phyloP scores from a whole-genome alignment of 2,113 vertebrate genomes.

The Ardeotis arabs region DNA sequence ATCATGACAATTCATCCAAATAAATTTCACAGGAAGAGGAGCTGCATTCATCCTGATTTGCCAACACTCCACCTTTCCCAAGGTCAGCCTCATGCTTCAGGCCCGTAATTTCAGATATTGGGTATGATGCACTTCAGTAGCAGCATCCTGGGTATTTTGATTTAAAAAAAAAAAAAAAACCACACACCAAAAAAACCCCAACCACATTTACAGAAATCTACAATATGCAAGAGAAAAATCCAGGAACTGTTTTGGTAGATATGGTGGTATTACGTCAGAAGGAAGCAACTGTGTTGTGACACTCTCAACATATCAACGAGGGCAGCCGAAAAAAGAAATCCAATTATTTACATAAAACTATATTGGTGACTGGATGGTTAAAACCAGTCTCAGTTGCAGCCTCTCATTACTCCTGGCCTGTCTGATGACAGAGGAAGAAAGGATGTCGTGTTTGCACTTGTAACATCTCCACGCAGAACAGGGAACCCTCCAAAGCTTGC shows the following conservation, averaged over 20 bases:
- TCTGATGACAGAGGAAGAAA: neutral
- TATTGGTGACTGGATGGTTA: neutral
- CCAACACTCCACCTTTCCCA: neutral
- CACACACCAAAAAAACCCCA: no score
- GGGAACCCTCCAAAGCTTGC: neutral
- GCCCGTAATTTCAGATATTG: neutral
- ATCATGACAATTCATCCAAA: neutral
- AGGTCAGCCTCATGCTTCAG: neutral
- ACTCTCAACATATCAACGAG: neutral
- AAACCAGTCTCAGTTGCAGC: neutral
- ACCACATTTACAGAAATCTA: neutral
- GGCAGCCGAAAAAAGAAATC: neutral
- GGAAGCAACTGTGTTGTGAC: neutral
- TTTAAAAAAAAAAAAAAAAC: neutral
- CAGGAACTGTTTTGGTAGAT: neutral
- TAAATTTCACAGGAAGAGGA: neutral
- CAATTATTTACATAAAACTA: neutral
- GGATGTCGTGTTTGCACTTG: fast-evolving
- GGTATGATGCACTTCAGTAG: neutral
- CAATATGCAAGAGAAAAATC: neutral
- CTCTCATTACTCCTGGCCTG: neutral
- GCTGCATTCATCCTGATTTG: neutral
- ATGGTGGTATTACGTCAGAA: neutral
- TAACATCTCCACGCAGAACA: neutral
- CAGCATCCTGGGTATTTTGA: no score